Evolutionary conservation across 2,888 invertebrate genomes (phyloP).

Genomic region (Apotomis betuletana): DNA sequence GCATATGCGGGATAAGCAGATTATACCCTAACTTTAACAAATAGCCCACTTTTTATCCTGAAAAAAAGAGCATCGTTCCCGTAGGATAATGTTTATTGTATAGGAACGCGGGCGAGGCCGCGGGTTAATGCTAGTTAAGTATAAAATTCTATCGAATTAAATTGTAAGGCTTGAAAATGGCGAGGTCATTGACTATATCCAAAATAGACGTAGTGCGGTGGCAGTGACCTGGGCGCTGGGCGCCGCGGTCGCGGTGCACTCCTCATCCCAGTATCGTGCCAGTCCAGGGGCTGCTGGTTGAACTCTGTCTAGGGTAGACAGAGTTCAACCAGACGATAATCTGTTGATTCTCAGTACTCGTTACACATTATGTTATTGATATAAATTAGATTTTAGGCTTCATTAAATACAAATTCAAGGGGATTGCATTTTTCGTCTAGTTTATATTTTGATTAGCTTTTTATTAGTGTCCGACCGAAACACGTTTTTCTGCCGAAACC

Average conservation of each 20-base stretch:
- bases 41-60: too few relatives aligned
- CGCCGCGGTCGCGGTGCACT: constrained; percentile 75
- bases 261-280: constrained; percentile 53
- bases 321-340: constrained; percentile 1
- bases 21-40: too few relatives aligned
- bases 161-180: constrained; percentile 17
- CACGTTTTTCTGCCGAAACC: too few relatives aligned
- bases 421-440: not conserved
- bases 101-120: too few relatives aligned
- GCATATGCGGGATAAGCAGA: too few relatives aligned
- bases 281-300: constrained; percentile 45
- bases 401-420: not conserved
- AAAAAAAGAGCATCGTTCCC: too few relatives aligned
- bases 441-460: too few relatives aligned
- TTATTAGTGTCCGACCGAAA: too few relatives aligned
- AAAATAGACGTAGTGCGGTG: constrained; percentile 74
- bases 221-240: constrained; percentile 84
- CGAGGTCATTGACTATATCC: constrained; percentile 61
- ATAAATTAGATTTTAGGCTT: not conserved
- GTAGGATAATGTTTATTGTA: too few relatives aligned
- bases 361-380: not conserved
- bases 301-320: constrained; percentile 49
- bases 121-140: too few relatives aligned
- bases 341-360: constrained; percentile 30
- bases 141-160: constrained; percentile 16